A percentile compares a stretch with the other conserved stretches of the same genome.
Evolutionary conservation across 2,888 invertebrate species (phyloP).

Genomic region (Tenthredo amoena): DNA sequence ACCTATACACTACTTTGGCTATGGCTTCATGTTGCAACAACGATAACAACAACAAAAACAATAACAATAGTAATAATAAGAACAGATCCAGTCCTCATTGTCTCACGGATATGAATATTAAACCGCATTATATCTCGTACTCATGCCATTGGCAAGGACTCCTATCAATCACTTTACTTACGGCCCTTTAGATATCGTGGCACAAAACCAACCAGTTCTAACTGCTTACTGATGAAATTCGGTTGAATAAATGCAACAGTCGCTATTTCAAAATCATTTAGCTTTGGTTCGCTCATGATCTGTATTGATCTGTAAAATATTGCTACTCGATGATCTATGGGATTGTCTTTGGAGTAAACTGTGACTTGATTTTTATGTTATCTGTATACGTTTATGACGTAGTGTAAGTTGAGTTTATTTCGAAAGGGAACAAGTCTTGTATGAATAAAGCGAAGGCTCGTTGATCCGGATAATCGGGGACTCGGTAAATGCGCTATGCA

Average conservation of each 20-base stretch:
- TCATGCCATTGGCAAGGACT: slow-evolving; percentile 33
- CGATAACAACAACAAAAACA: not conserved
- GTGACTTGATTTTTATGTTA: not conserved
- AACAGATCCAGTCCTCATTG: slow-evolving; percentile 1
- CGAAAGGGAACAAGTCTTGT: slow-evolving; percentile 11
- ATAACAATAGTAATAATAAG: not conserved
- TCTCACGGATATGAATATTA: slow-evolving; percentile 24
- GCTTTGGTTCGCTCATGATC: not conserved
- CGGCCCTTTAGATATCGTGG: not conserved
- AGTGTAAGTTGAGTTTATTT: not conserved
- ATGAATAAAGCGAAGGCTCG: not conserved
- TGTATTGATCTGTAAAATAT: not conserved
- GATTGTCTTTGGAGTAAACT: not conserved
- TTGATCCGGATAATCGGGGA: not conserved
- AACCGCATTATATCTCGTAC: not conserved
- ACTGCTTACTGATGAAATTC: not conserved
- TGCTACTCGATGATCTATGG: not conserved
- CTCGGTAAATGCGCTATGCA: not conserved
- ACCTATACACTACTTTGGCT: not conserved
- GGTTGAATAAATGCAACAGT: not conserved
- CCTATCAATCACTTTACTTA: slow-evolving; percentile 15
- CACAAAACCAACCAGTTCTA: not conserved
- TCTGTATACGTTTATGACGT: not conserved
- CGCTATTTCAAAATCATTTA: not conserved
- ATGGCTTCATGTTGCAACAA: slow-evolving; percentile 3